Percentiles rank a stretch among this genome's conserved stretches.
phyloP scores from a whole-genome alignment of 2,113 vertebrate genomes.

The Sprattus sprattus region DNA sequence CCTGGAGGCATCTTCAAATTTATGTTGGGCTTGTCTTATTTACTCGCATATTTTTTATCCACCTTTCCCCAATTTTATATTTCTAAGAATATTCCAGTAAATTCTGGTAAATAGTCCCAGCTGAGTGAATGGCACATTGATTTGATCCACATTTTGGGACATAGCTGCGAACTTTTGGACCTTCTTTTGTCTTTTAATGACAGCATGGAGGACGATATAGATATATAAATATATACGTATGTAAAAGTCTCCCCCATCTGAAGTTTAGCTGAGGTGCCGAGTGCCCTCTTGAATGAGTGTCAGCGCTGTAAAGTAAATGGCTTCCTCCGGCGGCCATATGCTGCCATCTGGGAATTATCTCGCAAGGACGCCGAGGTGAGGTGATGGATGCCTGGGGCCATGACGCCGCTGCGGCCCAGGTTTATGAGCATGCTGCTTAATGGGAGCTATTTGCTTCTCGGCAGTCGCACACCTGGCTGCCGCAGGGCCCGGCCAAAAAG shows the following conservation, averaged over 20 bases:
- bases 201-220: constrained; percentile 19
- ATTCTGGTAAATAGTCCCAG: constrained; percentile 18
- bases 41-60: background rate
- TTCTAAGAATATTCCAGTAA: background rate
- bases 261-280: constrained; percentile 34
- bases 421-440: constrained; percentile 47
- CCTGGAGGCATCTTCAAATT: background rate
- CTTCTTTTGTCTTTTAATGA: constrained; percentile 39
- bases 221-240: background rate
- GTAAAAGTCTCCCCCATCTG: background rate
- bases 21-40: background rate
- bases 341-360: constrained; percentile 46
- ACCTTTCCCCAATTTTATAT: background rate
- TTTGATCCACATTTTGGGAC: constrained; percentile 43
- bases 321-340: constrained; percentile 45
- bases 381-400: constrained; percentile 44
- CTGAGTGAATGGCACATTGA: constrained; percentile 32
- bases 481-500: constrained; percentile 8
- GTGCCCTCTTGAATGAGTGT: constrained; percentile 33
- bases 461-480: constrained; percentile 29
- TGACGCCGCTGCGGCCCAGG: constrained; percentile 7
- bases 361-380: constrained; percentile 29
- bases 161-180: constrained; percentile 32
- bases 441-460: constrained; percentile 38
- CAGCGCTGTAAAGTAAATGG: constrained; percentile 42